phyloP scores from a whole-genome alignment of 2,113 vertebrate species.

The Galeopterus variegatus region DNA sequence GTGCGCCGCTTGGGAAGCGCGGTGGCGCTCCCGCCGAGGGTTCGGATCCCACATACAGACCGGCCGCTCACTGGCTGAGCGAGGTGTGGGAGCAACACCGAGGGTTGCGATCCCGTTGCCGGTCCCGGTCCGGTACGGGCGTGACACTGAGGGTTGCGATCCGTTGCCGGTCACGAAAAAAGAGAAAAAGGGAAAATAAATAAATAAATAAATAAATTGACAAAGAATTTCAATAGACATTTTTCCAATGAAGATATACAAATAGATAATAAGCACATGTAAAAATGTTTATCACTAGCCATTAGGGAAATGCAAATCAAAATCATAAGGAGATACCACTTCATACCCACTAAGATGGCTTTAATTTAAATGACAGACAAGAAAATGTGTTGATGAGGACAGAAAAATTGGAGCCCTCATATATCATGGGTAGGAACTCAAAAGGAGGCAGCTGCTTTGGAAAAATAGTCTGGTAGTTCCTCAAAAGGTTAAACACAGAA shows the following conservation, averaged over 20 bases:
- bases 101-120: too few species aligned
- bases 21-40: too few species aligned
- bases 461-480: background rate
- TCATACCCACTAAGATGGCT: background rate
- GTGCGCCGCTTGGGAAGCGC: too few species aligned
- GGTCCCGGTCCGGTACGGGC: too few species aligned
- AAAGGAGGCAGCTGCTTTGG: background rate
- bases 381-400: background rate
- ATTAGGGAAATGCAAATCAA: conserved; percentile 15
- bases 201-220: too few species aligned
- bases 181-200: too few species aligned
- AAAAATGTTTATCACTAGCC: background rate
- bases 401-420: background rate
- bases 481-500: conserved; percentile 17
- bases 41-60: too few species aligned
- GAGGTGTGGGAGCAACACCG: too few species aligned
- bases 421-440: background rate
- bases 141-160: too few species aligned
- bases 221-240: background rate
- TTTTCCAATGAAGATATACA: background rate
- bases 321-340: background rate
- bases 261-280: background rate
- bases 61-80: too few species aligned
- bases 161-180: too few species aligned
- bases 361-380: background rate